Evolutionary conservation across 1,140 invertebrate species (phyloP), one percentile per base, ranked within the genome.

Genomic region (Saccostrea cuccullata): DNA sequence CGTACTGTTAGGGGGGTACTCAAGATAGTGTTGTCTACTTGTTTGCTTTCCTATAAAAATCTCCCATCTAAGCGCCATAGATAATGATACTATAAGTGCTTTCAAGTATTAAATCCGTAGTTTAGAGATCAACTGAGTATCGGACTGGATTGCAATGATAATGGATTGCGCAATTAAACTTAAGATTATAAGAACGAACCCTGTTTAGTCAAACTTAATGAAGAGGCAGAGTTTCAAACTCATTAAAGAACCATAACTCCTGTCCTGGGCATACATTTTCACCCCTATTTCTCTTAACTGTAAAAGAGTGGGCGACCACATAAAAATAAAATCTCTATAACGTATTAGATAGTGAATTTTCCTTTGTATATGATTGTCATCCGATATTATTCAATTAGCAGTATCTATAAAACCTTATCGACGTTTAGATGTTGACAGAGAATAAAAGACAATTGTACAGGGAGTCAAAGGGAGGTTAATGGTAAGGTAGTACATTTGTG

Each of bases 351-450:
- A 36, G 70, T 77, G 70, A 77, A 30, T 77, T 77, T 77, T 36
- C 30, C 26, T 77, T 77, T 77, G 70, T 77, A 77, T 17, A 26
- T 36, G 70, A 77, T 77, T 30, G 70, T 77, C 70, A 77, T 77
- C 26, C 70, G 70, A 77, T 77, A 77, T 77, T 77, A 77, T 77
- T 77, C 30, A 77, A 77, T 77, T 77, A 77, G 70, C 23, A 77
- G 15, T 77, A 77, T 77, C 70, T 77, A 77, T 77, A 77, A 77
- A 77, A 36, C 70, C 58, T 17, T 30, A 77, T 77, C 26, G 70
- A 77, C 70, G 26, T 30, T 73, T 77, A 77, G 26, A 77, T 77
- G 30, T 30, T 77, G 30, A 77, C 70, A 26, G 70, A 17, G 70
- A 77, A 77, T 77, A 77, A 11, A 77, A 26, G 26, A 26, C 30